These are phyloP conservation scores for Podarcis raffonei DNA, from an alignment of 2,113 vertebrate species.

Conservation along the genomic window DNA sequence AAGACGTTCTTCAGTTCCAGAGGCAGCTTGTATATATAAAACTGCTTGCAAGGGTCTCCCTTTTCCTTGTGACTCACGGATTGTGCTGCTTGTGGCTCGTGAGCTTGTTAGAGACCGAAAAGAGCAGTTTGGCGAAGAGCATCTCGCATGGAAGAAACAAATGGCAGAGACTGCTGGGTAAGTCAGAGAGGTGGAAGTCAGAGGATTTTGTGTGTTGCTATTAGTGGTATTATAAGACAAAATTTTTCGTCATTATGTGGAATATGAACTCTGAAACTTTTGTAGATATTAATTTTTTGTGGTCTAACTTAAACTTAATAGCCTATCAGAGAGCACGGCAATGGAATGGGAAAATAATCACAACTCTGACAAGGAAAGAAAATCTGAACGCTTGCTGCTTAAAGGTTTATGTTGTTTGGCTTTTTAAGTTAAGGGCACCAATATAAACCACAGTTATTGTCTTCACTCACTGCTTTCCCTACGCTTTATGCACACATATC, in stretches of 20 bases:
- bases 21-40: slow-evolving; percentile 42
- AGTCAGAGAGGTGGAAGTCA: not conserved
- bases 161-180: slow-evolving; percentile 12
- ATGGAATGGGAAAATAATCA: no score
- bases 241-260: not conserved
- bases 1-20: slow-evolving; percentile 60
- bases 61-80: slow-evolving; percentile 64
- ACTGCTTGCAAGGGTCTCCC: slow-evolving; percentile 43
- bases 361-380: not conserved
- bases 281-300: not conserved
- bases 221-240: not conserved
- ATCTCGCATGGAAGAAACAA: slow-evolving; percentile 29
- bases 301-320: not conserved
- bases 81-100: slow-evolving; percentile 54
- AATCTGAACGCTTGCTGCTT: not conserved
- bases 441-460: no score
- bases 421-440: not conserved
- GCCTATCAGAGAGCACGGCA: not conserved
- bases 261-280: not conserved
- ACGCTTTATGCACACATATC: not conserved
- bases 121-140: slow-evolving; percentile 56
- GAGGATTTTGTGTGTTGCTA: not conserved
- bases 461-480: slow-evolving; percentile 31
- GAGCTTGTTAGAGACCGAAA: slow-evolving; percentile 58
- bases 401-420: not conserved